Evolutionary conservation across 2,113 vertebrate genomes (phyloP).

Genomic region (Neolamprologus modestus): DNA sequence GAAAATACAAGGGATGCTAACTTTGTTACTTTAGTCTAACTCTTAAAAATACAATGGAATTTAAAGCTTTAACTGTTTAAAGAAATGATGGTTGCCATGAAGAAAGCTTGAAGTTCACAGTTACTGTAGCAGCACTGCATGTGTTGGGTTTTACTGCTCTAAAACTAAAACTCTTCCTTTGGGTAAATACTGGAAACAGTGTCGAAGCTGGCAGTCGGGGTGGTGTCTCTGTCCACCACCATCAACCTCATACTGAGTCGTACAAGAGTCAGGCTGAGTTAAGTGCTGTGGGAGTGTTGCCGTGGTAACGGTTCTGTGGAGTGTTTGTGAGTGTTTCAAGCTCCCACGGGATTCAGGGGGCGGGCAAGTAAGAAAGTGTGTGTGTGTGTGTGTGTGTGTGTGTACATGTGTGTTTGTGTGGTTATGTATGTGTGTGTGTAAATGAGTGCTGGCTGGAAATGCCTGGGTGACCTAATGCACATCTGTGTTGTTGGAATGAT

Average conservation of each 20-base stretch:
- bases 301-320: slow-evolving; percentile 29
- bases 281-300: slow-evolving; percentile 36
- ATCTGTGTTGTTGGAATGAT: slow-evolving; percentile 47
- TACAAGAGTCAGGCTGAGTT: slow-evolving; percentile 8
- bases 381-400: neutral
- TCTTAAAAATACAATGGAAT: neutral
- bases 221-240: neutral
- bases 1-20: neutral
- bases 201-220: neutral
- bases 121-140: neutral
- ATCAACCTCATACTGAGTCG: neutral
- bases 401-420: neutral
- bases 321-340: slow-evolving; percentile 42
- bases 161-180: neutral
- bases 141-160: neutral
- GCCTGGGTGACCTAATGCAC: slow-evolving; percentile 57
- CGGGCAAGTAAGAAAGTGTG: neutral
- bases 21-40: neutral
- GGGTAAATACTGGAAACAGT: neutral
- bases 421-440: slow-evolving; percentile 2
- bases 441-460: slow-evolving; percentile 41
- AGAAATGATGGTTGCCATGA: neutral
- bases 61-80: neutral
- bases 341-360: slow-evolving; percentile 17
- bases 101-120: neutral